These are phyloP conservation scores for Drosophila vallismaia DNA, from an alignment of 2,888 invertebrate species.

Conservation along the genomic window DNA sequence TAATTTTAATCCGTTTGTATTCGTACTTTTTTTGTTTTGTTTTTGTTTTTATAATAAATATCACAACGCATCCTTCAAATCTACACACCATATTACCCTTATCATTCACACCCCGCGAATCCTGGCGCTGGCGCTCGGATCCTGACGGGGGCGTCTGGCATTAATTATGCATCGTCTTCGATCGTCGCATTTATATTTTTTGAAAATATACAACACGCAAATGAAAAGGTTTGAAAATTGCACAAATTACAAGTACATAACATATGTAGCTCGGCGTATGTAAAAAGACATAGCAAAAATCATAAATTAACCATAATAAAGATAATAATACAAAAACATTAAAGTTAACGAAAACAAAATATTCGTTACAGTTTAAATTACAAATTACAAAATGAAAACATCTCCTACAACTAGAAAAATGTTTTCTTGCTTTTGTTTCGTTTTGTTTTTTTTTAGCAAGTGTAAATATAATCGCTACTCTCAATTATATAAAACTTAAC, in stretches of 20 bases:
- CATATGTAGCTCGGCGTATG: slow-evolving; percentile 37
- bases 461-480: slow-evolving; percentile 26
- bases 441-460: slow-evolving; percentile 32
- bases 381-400: slow-evolving; percentile 61
- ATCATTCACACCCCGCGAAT: slow-evolving; percentile 51
- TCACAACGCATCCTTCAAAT: slow-evolving; percentile 83
- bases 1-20: slow-evolving; percentile 53
- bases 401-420: slow-evolving; percentile 61
- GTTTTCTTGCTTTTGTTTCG: slow-evolving; percentile 33
- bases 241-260: slow-evolving; percentile 71
- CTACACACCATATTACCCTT: slow-evolving; percentile 53
- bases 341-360: slow-evolving; percentile 64
- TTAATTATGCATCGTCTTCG: slow-evolving; percentile 24
- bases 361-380: slow-evolving; percentile 42
- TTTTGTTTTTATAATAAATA: slow-evolving; percentile 82
- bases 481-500: slow-evolving; percentile 55
- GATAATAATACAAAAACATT: slow-evolving; percentile 77
- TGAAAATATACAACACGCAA: slow-evolving; percentile 66
- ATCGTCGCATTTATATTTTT: slow-evolving; percentile 52
- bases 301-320: slow-evolving; percentile 75
- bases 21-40: slow-evolving; percentile 31
- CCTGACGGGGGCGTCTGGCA: slow-evolving; percentile 51
- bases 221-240: slow-evolving; percentile 77
- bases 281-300: slow-evolving; percentile 54
- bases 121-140: slow-evolving; percentile 4